A percentile compares a stretch with the other conserved stretches of the same genome.
Conservation (phyloP, 2,797 vertebrate species). For the Neosilurus hyrtlii region DNA sequence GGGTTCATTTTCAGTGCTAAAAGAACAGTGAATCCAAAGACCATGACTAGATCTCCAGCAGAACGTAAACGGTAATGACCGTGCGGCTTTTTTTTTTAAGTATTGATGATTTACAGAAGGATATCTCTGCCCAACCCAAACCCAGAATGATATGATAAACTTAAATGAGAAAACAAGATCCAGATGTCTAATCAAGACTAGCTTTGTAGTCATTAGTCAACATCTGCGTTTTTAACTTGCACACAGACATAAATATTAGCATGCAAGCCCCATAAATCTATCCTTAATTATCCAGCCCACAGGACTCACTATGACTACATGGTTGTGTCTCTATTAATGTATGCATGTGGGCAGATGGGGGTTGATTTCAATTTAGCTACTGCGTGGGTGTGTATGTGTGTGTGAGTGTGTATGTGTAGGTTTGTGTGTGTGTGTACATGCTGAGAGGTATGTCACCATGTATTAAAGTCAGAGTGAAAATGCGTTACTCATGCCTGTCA, state of each 20-base stretch:
- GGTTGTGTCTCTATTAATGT: conserved; percentile 29
- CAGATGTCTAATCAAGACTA: not conserved
- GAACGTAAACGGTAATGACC: not conserved
- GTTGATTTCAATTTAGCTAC: conserved; percentile 12
- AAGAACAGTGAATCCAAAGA: conserved; percentile 2
- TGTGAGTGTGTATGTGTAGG: not conserved
- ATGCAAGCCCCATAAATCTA: conserved; percentile 26
- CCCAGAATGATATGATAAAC: not conserved
- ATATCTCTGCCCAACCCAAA: not conserved
- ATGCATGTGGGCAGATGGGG: conserved; percentile 4
- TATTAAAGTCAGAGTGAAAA: conserved; percentile 67
- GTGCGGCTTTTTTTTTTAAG: not conserved
- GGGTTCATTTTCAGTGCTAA: conserved; percentile 16
- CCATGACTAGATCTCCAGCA: not conserved
- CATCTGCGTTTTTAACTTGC: conserved; percentile 26
- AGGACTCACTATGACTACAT: conserved; percentile 24
- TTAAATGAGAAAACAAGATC: conserved; percentile 11
- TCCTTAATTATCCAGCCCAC: conserved; percentile 16
- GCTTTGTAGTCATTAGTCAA: conserved; percentile 18
- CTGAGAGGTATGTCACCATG: conserved; percentile 62
- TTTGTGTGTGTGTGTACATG: conserved; percentile 53
- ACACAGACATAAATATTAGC: conserved; percentile 18
- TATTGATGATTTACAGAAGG: not conserved
- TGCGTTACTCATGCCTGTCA: conserved; percentile 74
- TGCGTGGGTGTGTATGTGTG: conserved; percentile 5